Base-by-base conservation (phyloP, 2,797 vertebrate genomes). In the Acrossocheilus wenchowensis region DNA sequence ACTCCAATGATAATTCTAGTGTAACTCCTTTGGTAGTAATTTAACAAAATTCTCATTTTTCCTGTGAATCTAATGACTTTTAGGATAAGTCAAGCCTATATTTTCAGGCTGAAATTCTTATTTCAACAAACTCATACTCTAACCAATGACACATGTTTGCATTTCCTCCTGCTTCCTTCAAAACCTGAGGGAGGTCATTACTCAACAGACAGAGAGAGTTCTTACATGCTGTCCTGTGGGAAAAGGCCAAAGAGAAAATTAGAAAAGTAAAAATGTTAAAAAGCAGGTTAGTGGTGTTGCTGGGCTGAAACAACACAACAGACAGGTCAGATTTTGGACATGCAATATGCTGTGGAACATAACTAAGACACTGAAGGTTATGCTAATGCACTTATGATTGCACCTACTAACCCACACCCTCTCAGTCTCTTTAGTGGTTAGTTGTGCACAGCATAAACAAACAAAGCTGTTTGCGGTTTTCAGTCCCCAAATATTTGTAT, bases 91-190 rank as follows among this genome's bases (percentile, higher is more conserved):
- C n/a, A 23, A 77, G 2, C 26, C 9, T 36, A 36, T 54, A 77
- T 54, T 77, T 36, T 57, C 30, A 23, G 11, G 5, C 10, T 23
- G 34, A 39, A 57, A 54, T 36, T 36, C 2, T 54, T 54, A 77
- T 77, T 77, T 77, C 75, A 78, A 12, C 23, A 79, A 79, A 43
- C 75, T 39, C 54, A 60, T 17, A 90, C 62, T 78, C 83, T 95
- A 95, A 95, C 89, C 83, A 86, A 7, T 84, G 81, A 86, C 87
- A 89, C 86, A 92, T 95, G 94, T 91, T 88, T 88, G 92, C 88
- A 91, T 90, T 93, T 95, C 93, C 93, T 94, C 85, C 84, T 82
- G 85, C 83, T 80, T 6, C 85, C 89, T 85, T 81, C 87, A 83
- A 48, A 86, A 89, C 80, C 66, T 81, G 83, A 90, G 90, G 90